Evolutionary conservation across 2,888 invertebrate species (phyloP).

Genomic region (Halocaridina rubra): DNA sequence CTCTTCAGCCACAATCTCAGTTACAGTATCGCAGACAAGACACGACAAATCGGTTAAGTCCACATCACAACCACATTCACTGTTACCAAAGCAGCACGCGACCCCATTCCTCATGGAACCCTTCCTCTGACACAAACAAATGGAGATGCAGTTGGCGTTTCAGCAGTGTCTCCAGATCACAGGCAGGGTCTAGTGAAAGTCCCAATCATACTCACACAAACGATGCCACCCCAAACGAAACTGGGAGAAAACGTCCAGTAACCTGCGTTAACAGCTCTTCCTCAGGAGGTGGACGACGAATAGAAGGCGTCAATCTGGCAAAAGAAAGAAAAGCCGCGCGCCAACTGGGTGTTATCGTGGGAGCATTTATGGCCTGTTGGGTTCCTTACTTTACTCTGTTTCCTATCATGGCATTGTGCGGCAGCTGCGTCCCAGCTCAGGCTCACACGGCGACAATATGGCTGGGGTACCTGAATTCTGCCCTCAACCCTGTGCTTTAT

Average conservation of each 20-base stretch:
- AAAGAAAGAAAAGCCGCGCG: constrained; percentile 71
- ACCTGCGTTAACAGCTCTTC: not conserved
- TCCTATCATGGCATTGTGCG: constrained; percentile 72
- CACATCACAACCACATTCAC: constrained; percentile 52
- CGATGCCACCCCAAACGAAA: constrained; percentile 11
- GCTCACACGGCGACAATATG: constrained; percentile 70
- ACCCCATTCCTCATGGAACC: constrained; percentile 33
- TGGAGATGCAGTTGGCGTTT: constrained; percentile 44
- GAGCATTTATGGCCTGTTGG: constrained; percentile 74
- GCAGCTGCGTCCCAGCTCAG: constrained; percentile 69
- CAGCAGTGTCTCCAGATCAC: not conserved
- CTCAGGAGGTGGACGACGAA: not conserved
- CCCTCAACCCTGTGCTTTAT: constrained; percentile 72
- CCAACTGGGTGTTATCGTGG: constrained; percentile 74
- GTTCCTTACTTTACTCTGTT: constrained; percentile 74
- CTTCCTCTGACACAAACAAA: constrained; percentile 13
- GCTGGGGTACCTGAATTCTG: constrained; percentile 72
- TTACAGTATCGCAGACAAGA: not conserved
- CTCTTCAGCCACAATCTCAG: not conserved
- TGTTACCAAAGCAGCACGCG: constrained; percentile 36
- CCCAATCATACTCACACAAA: not conserved
- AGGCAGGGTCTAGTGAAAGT: not conserved
- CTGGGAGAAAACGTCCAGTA: constrained; percentile 34
- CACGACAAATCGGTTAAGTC: not conserved
- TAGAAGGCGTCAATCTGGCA: constrained; percentile 49